Evolutionary conservation across 2,113 vertebrate genomes (phyloP).

Genomic region (Dromas ardeola): DNA sequence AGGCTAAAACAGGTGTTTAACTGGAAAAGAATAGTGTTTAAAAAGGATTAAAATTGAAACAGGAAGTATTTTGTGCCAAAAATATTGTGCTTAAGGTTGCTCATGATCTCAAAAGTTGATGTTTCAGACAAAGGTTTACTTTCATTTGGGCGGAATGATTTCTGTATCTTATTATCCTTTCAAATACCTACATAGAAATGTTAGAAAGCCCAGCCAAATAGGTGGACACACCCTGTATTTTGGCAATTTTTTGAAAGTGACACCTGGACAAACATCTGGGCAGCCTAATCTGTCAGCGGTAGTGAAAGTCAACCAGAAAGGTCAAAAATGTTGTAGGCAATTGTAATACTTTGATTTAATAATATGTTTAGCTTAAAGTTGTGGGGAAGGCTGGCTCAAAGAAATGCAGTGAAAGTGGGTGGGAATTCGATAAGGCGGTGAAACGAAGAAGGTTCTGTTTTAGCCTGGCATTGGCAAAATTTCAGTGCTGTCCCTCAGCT

Average conservation of each 20-base stretch:
- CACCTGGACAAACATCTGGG: slow-evolving; percentile 86
- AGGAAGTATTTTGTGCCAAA: slow-evolving; percentile 59
- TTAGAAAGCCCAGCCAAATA: slow-evolving; percentile 67
- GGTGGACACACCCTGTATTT: slow-evolving; percentile 75
- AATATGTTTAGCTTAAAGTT: not conserved
- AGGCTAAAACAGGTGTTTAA: slow-evolving; percentile 64
- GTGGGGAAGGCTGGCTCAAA: not conserved
- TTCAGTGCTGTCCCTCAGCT: not conserved
- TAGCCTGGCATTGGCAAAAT: not conserved
- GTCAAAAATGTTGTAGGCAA: slow-evolving; percentile 74
- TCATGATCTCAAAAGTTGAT: not conserved
- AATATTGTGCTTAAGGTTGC: slow-evolving; percentile 30
- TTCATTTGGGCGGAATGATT: slow-evolving; percentile 54
- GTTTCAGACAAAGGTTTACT: slow-evolving; percentile 70
- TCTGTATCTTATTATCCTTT: slow-evolving; percentile 72
- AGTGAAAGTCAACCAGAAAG: slow-evolving; percentile 81
- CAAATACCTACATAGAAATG: slow-evolving; percentile 68
- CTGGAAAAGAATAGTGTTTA: slow-evolving; percentile 58
- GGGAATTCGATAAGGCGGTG: not conserved
- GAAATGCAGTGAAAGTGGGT: not conserved
- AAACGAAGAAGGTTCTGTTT: not conserved
- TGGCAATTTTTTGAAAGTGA: slow-evolving; percentile 76
- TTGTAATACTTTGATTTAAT: slow-evolving; percentile 20
- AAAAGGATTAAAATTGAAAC: slow-evolving; percentile 65
- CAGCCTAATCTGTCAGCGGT: slow-evolving; percentile 84